Evolutionary conservation across 1,140 invertebrate species (phyloP).

Genomic region (Eueides isabella): DNA sequence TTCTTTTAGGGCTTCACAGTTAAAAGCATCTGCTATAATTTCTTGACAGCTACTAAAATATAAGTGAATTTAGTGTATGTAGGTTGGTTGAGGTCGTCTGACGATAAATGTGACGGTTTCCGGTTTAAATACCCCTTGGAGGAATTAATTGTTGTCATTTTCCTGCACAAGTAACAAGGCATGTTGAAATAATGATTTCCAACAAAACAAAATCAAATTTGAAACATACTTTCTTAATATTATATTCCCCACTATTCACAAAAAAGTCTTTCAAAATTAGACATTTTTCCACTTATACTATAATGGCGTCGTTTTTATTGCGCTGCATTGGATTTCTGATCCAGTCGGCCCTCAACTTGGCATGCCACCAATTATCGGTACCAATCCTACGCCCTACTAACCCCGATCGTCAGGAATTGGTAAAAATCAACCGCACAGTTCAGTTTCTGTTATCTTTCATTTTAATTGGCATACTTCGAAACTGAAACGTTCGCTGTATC

Average conservation of each 20-base stretch:
- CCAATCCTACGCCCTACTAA: constrained; percentile 24
- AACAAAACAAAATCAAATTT: too few relatives aligned
- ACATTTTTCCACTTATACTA: neutral
- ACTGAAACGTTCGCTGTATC: neutral
- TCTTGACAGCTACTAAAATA: neutral
- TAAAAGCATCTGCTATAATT: neutral
- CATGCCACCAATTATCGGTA: constrained; percentile 32
- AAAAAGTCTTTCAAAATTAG: too few relatives aligned
- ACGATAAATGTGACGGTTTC: too few relatives aligned
- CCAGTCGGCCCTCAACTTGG: constrained; percentile 26
- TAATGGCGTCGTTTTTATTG: neutral
- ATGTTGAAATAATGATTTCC: too few relatives aligned
- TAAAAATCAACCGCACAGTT: constrained; percentile 4
- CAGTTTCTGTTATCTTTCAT: constrained; percentile 3
- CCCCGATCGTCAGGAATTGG: constrained; percentile 11
- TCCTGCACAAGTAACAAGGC: too few relatives aligned
- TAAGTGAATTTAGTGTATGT: neutral
- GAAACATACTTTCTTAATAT: too few relatives aligned
- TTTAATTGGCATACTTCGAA: constrained; percentile 8
- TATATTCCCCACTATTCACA: too few relatives aligned
- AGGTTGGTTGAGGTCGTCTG: too few relatives aligned
- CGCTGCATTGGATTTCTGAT: constrained; percentile 10
- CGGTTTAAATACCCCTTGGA: too few relatives aligned
- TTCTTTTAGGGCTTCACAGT: neutral
- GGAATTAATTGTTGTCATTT: too few relatives aligned